These are phyloP conservation scores for Laothoe populi DNA, from an alignment of 2,888 invertebrate species.

Conservation along the genomic window DNA sequence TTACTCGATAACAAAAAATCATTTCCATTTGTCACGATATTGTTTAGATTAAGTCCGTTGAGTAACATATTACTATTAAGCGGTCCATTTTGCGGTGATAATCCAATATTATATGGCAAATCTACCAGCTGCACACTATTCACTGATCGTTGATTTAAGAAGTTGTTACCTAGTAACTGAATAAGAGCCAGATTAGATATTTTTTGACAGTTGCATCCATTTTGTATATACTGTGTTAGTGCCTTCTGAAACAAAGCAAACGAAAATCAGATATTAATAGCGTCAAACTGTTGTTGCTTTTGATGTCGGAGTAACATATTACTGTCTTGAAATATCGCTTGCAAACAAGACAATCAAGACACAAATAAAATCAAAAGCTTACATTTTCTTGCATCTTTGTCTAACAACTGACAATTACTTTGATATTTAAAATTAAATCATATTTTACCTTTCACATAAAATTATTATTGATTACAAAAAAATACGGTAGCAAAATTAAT, in stretches of 20 bases:
- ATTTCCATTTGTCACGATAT: not conserved
- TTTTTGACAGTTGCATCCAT: conserved; percentile 5
- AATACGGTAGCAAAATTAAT: too few relatives aligned
- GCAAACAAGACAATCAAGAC: too few relatives aligned
- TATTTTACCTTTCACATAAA: too few relatives aligned
- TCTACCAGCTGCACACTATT: not conserved
- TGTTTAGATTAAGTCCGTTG: not conserved
- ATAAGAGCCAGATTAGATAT: conserved; percentile 19
- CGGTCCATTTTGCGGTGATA: not conserved
- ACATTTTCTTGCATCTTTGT: too few relatives aligned
- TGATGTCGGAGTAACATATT: not conserved
- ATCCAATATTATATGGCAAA: not conserved
- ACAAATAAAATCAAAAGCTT: too few relatives aligned
- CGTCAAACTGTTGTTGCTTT: not conserved
- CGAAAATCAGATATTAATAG: not conserved
- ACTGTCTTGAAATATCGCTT: not conserved
- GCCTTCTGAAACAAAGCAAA: conserved; percentile 1
- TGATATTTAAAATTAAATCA: too few relatives aligned
- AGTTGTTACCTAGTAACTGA: not conserved
- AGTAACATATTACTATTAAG: not conserved
- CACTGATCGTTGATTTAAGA: not conserved
- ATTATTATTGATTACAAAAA: too few relatives aligned
- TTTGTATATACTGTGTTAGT: conserved; percentile 11
- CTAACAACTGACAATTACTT: too few relatives aligned
- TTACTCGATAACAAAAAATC: not conserved